These are phyloP conservation scores for Amphibalanus amphitrite DNA, from an alignment of 1,140 invertebrate genomes.

Conservation along the genomic window DNA sequence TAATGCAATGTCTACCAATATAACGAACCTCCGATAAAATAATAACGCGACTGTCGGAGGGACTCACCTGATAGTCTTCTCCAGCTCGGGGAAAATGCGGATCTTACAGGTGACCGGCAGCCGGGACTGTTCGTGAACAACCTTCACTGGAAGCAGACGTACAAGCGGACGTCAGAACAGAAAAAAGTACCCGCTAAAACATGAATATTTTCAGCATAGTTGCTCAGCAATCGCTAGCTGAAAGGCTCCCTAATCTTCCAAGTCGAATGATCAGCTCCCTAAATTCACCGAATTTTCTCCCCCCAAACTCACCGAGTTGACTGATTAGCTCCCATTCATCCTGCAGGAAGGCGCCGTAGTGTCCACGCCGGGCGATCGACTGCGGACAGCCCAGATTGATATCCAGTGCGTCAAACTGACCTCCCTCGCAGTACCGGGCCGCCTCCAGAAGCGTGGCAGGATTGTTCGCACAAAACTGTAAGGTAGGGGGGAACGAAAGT, in stretches of 20 bases:
- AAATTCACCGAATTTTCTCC: constrained; percentile 55
- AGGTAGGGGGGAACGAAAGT: too few species aligned
- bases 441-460: constrained; percentile 70
- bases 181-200: too few species aligned
- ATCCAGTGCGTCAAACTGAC: constrained; percentile 63
- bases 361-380: constrained; percentile 33
- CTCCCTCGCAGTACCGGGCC: constrained; percentile 47
- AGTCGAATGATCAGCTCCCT: constrained; percentile 36
- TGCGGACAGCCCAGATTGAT: constrained; percentile 90
- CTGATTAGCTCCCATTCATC: constrained; percentile 80
- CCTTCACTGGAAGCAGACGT: constrained; percentile 26
- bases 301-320: constrained; percentile 60
- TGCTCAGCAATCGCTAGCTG: too few species aligned
- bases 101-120: constrained; percentile 94
- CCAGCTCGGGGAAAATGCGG: constrained; percentile 69
- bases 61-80: constrained; percentile 64
- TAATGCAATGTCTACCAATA: too few species aligned
- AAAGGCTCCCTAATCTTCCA: too few species aligned
- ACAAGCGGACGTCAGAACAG: too few species aligned
- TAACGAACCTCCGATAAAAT: too few species aligned
- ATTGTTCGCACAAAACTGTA: constrained; percentile 96
- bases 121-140: constrained; percentile 36
- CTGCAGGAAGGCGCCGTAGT: constrained; percentile 69
- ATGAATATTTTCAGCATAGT: too few species aligned
- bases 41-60: too few species aligned